Conservation (phyloP, 2,113 vertebrate genomes). For the Rhinogobius similis region DNA sequence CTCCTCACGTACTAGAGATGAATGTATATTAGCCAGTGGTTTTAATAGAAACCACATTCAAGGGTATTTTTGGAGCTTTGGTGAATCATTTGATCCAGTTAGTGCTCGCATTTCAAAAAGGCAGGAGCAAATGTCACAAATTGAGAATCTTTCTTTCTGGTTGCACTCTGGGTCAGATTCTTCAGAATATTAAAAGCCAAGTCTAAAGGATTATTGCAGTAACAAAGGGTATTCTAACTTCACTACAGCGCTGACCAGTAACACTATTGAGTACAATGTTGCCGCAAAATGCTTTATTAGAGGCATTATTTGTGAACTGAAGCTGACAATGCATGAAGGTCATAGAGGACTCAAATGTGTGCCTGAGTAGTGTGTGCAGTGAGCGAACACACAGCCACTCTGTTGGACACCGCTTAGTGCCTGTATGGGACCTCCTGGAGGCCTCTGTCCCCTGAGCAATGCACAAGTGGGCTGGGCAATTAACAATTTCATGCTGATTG, state of each 20-base stretch:
- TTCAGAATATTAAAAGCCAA: not conserved
- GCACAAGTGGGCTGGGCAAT: constrained; percentile 87
- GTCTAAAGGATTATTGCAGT: not conserved
- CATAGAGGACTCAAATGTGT: constrained; percentile 26
- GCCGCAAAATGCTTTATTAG: not conserved
- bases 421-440: constrained; percentile 78
- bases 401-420: constrained; percentile 71
- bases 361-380: constrained; percentile 29
- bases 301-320: constrained; percentile 19
- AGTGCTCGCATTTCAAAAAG: not conserved
- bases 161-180: not conserved
- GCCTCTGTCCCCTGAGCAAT: constrained; percentile 84
- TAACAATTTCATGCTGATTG: constrained; percentile 92
- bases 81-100: not conserved
- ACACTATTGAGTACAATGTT: not conserved
- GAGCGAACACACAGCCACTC: constrained; percentile 62
- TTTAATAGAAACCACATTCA: not conserved
- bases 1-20: not conserved
- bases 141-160: not conserved
- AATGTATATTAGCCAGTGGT: not conserved
- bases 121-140: not conserved
- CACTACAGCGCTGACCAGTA: not conserved
- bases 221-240: not conserved
- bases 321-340: constrained; percentile 38
- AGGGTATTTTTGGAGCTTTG: not conserved